Percentiles rank a stretch among this genome's conserved stretches.
Conservation (phyloP, 2,113 vertebrate genomes). For the Python bivittatus region DNA sequence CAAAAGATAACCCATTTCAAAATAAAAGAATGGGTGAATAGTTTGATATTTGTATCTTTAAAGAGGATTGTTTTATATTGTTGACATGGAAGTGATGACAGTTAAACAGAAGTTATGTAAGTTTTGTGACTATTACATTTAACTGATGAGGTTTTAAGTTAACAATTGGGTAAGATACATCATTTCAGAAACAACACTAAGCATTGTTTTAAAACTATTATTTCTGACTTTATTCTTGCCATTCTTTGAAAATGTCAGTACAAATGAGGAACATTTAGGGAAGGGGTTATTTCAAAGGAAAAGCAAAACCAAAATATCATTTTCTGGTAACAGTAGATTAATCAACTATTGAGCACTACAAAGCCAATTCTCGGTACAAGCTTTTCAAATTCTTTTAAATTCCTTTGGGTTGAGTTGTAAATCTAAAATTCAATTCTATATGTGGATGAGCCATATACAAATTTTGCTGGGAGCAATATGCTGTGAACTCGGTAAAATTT, state of each 20-base stretch:
- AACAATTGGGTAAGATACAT: neutral
- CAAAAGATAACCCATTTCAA: neutral
- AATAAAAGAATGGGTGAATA: neutral
- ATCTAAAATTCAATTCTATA: neutral
- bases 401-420: neutral
- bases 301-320: neutral
- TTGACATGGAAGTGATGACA: neutral
- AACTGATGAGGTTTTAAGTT: neutral
- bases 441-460: neutral
- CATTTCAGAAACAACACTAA: neutral
- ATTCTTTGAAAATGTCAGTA: neutral
- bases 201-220: neutral
- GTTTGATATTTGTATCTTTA: neutral
- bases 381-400: neutral
- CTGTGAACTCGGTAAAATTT: neutral
- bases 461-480: neutral
- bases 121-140: neutral
- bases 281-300: neutral
- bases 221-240: neutral
- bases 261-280: neutral
- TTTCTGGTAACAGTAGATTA: neutral
- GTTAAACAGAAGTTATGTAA: constrained; percentile 10
- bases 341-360: neutral
- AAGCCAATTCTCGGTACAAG: neutral
- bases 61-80: neutral